Conservation (phyloP, 2,113 vertebrate species). For the Centropus bengalensis region DNA sequence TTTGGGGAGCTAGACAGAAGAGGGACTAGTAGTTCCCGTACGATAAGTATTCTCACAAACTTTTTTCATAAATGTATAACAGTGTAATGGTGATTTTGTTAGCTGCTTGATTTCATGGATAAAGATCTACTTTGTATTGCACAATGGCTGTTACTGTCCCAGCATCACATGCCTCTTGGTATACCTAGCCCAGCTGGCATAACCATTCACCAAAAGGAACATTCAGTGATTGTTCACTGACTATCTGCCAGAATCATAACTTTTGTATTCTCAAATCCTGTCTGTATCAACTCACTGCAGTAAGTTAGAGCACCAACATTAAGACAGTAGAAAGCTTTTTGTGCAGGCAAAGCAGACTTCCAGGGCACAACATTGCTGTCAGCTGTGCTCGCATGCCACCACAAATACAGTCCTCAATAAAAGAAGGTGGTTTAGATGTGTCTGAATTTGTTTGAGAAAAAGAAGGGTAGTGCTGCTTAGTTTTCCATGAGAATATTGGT, state of each 20-base stretch:
- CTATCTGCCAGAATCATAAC: not conserved
- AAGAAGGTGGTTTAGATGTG: not conserved
- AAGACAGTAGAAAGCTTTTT: not conserved
- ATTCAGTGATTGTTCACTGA: not conserved
- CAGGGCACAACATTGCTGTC: accelerated
- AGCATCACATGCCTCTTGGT: not conserved
- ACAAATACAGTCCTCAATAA: not conserved
- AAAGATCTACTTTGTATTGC: not conserved
- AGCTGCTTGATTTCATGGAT: not conserved
- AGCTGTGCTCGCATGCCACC: no score
- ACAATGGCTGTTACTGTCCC: not conserved
- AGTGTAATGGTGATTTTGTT: not conserved
- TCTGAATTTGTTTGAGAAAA: not conserved
- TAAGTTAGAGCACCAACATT: not conserved
- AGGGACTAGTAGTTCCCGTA: accelerated
- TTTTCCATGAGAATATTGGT: not conserved
- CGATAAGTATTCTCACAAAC: not conserved
- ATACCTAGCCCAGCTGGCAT: not conserved
- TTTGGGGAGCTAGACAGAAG: not conserved
- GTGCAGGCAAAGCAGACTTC: not conserved
- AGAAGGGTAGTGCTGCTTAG: not conserved
- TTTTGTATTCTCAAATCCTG: not conserved
- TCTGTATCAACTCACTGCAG: not conserved
- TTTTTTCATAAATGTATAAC: not conserved
- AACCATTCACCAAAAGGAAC: not conserved